Base-by-base conservation (phyloP, 2,888 invertebrate species). In the Pristionchus maxplancki region DNA sequence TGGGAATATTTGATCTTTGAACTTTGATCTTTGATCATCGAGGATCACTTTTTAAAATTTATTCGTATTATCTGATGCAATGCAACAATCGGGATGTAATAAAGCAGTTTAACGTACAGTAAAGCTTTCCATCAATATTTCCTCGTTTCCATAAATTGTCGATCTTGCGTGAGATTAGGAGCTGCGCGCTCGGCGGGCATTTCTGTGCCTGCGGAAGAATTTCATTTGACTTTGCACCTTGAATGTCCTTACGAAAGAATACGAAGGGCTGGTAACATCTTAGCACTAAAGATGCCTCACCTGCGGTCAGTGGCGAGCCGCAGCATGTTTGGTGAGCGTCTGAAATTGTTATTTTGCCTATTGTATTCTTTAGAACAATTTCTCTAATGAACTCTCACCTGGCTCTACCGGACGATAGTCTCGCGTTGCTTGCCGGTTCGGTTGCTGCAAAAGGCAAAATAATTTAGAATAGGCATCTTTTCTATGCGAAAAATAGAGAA, bases 1-100 rank as follows among this genome's bases (percentile, higher is more conserved):
- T 82, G 89, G 90, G 9, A 67, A 62, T 31, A 50, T 85, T n/a
- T 85, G 67, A 85, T 78, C 78, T 24, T 37, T 71, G 71, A 71
- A 37, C 71, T 71, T 37, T 71, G 37, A 20, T 37, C 37, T 71
- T 24, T 71, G 28, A 8, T 31, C 64, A 28, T 64, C 13, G n/a
- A n/a, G n/a, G n/a, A n/a, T n/a, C n/a, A n/a, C n/a, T n/a, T n/a
- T n/a, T 31, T 64, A 13, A 1, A 15, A 9, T 64, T 64, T 64
- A 28, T 64, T 8, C 13, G 31, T 64, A 8, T 64, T 31, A 1
- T 28, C 31, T 13, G 11, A 31, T 31, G 28, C 64, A 64, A 31
- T n/a, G n/a, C n/a, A 58, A 64, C 31, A 64, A 31, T 64, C 31
- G 28, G 64, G 64, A 17, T 31, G 64, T 31, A 64, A 64, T 64